Conservation (phyloP, 2,113 vertebrate species). For the Heterochromis multidens region DNA sequence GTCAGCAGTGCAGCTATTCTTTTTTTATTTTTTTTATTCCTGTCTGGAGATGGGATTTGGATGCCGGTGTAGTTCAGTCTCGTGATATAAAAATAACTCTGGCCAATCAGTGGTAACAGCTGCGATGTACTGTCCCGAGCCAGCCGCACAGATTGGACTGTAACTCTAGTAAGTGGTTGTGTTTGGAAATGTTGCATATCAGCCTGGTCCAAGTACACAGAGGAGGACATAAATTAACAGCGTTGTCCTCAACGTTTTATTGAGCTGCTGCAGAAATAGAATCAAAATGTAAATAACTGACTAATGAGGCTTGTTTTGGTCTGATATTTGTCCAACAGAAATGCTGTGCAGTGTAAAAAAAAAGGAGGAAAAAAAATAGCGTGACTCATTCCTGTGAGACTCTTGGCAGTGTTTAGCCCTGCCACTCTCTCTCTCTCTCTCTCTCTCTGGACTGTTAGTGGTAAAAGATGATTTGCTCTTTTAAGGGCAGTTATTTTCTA, state of each 20-base stretch:
- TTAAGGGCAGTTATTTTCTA: slow-evolving; percentile 65
- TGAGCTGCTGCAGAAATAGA: slow-evolving; percentile 25
- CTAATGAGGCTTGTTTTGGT: slow-evolving; percentile 22
- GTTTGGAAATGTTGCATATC: slow-evolving; percentile 49
- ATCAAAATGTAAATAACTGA: slow-evolving; percentile 28
- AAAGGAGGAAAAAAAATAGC: too few relatives aligned
- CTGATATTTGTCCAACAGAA: slow-evolving; percentile 5
- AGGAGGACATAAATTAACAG: slow-evolving; percentile 54
- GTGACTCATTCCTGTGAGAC: slow-evolving; percentile 19
- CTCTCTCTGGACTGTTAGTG: background rate
- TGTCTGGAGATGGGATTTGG: slow-evolving; percentile 31
- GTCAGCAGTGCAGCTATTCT: background rate
- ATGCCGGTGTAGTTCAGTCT: slow-evolving; percentile 45
- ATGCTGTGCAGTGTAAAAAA: background rate
- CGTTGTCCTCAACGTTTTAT: background rate
- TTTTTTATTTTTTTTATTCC: background rate
- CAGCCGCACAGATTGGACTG: slow-evolving; percentile 31
- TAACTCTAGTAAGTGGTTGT: slow-evolving; percentile 56
- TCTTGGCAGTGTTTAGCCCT: background rate
- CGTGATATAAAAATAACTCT: slow-evolving; percentile 70
- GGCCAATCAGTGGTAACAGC: slow-evolving; percentile 65
- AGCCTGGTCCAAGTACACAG: slow-evolving; percentile 45
- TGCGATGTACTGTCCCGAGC: slow-evolving; percentile 44
- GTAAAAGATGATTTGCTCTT: slow-evolving; percentile 42
- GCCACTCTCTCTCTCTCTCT: background rate